Evolutionary conservation across 2,888 invertebrate genomes (phyloP), one percentile per base, ranked within the genome.

Genomic region (Hyposoter dolosus): DNA sequence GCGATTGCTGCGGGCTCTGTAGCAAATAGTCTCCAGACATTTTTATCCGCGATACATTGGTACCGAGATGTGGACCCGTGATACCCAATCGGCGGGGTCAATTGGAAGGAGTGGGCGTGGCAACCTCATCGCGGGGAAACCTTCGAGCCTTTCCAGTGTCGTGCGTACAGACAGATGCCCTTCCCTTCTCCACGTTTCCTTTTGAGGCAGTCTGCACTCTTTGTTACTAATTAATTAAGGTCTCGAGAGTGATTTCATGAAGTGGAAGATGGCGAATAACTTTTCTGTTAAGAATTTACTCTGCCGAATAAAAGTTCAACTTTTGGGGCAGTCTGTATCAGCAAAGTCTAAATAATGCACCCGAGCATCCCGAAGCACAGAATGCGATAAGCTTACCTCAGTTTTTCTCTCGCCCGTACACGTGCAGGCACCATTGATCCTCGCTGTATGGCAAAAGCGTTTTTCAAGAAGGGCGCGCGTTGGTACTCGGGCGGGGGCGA

Each of bases 401-500:
- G 15, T 68, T 35, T 50, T 47, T 71, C 50, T 71, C 32, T 23
- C 50, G 5, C 50, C 43, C 65, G 68, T 80, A 47, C 68, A 72
- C 69, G 32, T 45, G 60, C 69, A 74, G 7, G 50, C 35, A 17
- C 77, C 76, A 43, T 84, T 84, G 85, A 85, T 83, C 19, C 75
- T 60, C 68, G 56, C 68, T 56, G 56, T 78, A 78, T 68, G 71
- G 71, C n/a, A 63, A 71, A 72, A 80, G 80, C 72, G 71, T 88
- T 72, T 74, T 47, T 60, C 28, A 56, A 53, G 68, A 40, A 68
- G 68, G 60, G 68, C 68, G 82, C 82, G 56, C 75, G 75, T 43
- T 85, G 79, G 65, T 84, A 86, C 86, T 4, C 35, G 72, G 76
- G 85, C 83, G 83, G 85, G 86, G 86, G 86, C 86, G 86, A 81